Evolutionary conservation across 2,888 invertebrate species (phyloP).

Genomic region (Philopedon plagiatum): DNA sequence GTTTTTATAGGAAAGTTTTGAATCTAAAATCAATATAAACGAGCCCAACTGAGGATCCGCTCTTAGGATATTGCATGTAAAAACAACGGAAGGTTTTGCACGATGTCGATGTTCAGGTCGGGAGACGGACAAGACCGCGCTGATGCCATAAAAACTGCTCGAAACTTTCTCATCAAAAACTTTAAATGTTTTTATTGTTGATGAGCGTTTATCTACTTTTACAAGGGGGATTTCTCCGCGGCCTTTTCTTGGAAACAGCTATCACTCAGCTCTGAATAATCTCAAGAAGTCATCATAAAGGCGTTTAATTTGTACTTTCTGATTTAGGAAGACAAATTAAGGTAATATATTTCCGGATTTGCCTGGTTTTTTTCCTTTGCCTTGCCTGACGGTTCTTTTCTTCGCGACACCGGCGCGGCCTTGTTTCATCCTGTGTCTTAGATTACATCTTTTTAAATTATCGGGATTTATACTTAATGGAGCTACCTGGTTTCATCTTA

Average conservation of each 20-base stretch:
- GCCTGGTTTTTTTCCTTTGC: conserved; percentile 44
- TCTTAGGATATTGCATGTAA: conserved; percentile 37
- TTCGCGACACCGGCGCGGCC: conserved; percentile 32
- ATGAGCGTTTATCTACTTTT: conserved; percentile 61
- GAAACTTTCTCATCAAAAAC: conserved; percentile 62
- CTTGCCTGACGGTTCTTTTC: conserved; percentile 37
- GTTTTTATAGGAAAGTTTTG: conserved; percentile 13
- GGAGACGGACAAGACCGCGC: conserved; percentile 43
- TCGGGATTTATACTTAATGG: conserved; percentile 35
- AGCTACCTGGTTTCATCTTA: conserved; percentile 9
- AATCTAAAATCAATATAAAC: conserved; percentile 46
- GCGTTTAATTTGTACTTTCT: conserved; percentile 53
- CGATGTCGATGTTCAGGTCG: conserved; percentile 34
- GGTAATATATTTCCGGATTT: conserved; percentile 52
- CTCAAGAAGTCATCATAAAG: conserved; percentile 52
- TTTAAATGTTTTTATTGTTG: conserved; percentile 65
- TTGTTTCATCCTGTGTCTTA: conserved; percentile 42
- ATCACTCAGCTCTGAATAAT: conserved; percentile 51
- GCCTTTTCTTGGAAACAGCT: conserved; percentile 49
- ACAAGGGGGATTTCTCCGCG: conserved; percentile 47
- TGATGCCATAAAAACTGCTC: conserved; percentile 58
- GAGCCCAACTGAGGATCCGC: conserved; percentile 29
- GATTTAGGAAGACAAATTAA: conserved; percentile 53
- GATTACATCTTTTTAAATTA: conserved; percentile 39
- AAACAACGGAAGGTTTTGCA: conserved; percentile 45